Conservation (phyloP, 2,797 vertebrate genomes). For the Myotis daubentonii region DNA sequence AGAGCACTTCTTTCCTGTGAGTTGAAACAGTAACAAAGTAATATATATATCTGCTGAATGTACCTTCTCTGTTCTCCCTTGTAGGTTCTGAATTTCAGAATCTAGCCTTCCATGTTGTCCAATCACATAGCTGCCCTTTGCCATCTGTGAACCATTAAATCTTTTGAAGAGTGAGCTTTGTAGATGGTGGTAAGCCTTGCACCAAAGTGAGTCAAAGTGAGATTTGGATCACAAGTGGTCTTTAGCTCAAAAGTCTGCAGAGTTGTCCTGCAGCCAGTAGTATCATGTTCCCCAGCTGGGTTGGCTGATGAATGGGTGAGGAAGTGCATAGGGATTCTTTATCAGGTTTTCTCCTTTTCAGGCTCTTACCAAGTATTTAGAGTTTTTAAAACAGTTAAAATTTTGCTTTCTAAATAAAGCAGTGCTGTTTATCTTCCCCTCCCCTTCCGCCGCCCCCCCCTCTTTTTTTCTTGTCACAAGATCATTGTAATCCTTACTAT, state of each 20-base stretch:
- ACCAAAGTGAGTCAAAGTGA: neutral
- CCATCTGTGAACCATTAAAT: neutral
- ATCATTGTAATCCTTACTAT: neutral
- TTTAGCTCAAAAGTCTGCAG: neutral
- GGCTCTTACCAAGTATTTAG: neutral
- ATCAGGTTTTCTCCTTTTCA: neutral
- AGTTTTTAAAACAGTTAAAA: neutral
- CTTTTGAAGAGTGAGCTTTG: conserved; percentile 6
- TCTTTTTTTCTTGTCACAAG: neutral
- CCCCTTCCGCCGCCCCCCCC: too few species aligned
- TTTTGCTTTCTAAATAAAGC: neutral
- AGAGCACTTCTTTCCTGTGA: neutral
- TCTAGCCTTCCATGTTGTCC: neutral
- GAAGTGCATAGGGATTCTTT: neutral
- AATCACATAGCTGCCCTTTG: neutral
- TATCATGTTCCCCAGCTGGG: neutral
- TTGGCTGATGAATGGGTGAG: neutral
- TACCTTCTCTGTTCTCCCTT: neutral
- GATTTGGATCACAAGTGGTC: neutral
- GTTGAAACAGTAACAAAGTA: neutral
- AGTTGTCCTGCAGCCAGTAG: neutral
- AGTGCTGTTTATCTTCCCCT: neutral
- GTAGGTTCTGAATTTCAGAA: conserved; percentile 2
- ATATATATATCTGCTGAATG: neutral
- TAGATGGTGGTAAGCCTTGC: neutral